Percentiles rank a stretch among this genome's conserved stretches.
These are phyloP conservation scores for Empidonax traillii DNA, from an alignment of 2,113 vertebrate genomes.

Conservation along the genomic window DNA sequence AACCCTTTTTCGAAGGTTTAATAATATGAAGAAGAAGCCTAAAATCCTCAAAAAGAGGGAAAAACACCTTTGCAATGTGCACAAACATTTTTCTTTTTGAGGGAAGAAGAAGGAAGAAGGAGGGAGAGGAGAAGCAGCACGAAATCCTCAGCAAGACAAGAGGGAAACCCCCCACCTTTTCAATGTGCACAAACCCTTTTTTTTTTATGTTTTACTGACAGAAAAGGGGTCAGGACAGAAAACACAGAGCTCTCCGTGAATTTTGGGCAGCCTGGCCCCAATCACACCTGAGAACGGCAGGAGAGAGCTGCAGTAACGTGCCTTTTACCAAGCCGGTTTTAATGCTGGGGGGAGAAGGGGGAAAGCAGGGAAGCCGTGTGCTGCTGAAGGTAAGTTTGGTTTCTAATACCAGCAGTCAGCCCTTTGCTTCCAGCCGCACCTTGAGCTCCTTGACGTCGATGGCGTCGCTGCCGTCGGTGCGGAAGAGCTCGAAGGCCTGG, in stretches of 20 bases:
- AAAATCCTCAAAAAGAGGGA: no score
- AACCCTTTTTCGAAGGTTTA: neutral
- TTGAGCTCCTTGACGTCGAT: conserved; percentile 92
- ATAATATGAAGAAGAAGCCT: no score
- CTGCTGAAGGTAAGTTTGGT: neutral
- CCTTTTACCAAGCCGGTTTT: neutral
- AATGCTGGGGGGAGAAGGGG: no score
- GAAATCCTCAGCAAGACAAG: neutral
- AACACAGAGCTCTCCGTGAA: neutral
- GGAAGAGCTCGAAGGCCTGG: conserved; percentile 93
- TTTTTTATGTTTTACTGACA: neutral
- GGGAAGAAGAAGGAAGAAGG: no score
- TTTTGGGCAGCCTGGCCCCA: neutral
- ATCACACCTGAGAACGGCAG: neutral
- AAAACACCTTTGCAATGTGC: no score
- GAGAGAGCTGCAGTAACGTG: neutral
- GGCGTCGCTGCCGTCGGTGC: conserved; percentile 84
- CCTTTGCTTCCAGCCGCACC: conserved; percentile 32
- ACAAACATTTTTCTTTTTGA: no score
- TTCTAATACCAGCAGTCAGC: no score
- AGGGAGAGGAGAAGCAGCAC: no score
- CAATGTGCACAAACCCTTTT: neutral
- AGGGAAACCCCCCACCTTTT: neutral
- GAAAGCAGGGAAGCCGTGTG: neutral
- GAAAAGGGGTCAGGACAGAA: neutral